These are phyloP conservation scores for Lophochroa leadbeateri DNA, from an alignment of 2,113 vertebrate genomes.

Conservation along the genomic window DNA sequence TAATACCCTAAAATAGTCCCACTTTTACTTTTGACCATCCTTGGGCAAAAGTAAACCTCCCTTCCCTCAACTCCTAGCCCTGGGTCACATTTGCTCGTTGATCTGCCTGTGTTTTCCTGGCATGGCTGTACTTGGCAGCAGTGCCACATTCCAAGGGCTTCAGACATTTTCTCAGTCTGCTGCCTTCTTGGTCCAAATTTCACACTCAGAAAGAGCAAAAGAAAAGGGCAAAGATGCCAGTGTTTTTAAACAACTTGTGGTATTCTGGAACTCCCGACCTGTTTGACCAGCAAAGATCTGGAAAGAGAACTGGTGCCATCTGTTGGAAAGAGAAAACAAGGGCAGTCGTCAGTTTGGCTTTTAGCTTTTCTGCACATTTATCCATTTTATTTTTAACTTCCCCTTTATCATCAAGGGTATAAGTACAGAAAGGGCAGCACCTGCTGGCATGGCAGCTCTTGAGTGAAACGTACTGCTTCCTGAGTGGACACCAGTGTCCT, in stretches of 20 bases:
- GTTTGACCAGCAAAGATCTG: background rate
- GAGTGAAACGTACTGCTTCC: background rate
- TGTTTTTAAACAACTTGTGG: constrained; percentile 3
- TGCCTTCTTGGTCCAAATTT: constrained; percentile 35
- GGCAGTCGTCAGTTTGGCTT: background rate
- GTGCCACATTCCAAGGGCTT: constrained; percentile 48
- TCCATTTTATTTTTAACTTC: background rate
- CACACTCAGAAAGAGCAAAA: constrained; percentile 34
- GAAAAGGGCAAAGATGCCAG: constrained; percentile 16
- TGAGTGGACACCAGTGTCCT: background rate
- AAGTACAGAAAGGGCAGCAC: background rate
- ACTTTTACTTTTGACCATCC: background rate
- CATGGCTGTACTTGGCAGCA: background rate
- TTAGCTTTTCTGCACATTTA: background rate
- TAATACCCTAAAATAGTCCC: background rate
- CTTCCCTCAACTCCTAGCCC: background rate
- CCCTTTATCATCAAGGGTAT: background rate
- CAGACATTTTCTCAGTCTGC: constrained; percentile 25
- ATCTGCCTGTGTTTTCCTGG: background rate
- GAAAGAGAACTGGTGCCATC: constrained; percentile 59
- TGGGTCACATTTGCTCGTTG: background rate
- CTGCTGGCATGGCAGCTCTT: background rate
- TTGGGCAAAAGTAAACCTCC: background rate
- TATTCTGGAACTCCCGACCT: background rate
- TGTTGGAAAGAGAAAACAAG: constrained; percentile 36